phyloP scores from a whole-genome alignment of 1,140 invertebrate species.

The Steinernema khuongi region DNA sequence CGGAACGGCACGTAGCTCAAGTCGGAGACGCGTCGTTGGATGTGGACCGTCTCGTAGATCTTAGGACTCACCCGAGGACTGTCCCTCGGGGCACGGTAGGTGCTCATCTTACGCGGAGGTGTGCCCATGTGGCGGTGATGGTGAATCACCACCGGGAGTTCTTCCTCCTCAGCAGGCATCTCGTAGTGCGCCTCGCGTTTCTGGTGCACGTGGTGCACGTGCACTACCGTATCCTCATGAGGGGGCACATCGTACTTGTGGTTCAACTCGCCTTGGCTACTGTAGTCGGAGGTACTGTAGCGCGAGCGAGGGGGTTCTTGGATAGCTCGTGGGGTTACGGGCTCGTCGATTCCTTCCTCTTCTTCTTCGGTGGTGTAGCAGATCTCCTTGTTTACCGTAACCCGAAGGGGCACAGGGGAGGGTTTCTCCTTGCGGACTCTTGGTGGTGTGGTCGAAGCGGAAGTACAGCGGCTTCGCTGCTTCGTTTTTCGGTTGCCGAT shows the following conservation, averaged over 20 bases:
- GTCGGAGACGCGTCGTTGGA: not conserved
- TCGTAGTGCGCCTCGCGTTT: conserved; percentile 9
- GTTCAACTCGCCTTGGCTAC: not conserved
- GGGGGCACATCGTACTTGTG: conserved; percentile 4
- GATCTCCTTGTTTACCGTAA: not conserved
- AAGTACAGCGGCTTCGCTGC: not conserved
- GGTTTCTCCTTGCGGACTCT: not conserved
- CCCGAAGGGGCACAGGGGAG: not conserved
- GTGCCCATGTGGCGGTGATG: conserved; percentile 8
- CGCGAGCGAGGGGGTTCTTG: not conserved
- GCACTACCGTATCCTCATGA: not conserved
- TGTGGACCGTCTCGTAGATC: not conserved
- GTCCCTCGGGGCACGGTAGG: not conserved
- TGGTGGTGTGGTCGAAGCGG: not conserved
- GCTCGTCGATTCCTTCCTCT: not conserved
- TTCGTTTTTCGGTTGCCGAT: not conserved
- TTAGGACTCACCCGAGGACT: not conserved
- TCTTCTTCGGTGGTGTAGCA: not conserved
- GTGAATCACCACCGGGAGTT: not conserved
- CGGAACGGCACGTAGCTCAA: not conserved
- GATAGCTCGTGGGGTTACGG: not conserved
- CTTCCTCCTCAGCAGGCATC: not conserved
- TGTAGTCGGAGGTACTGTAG: conserved; percentile 5
- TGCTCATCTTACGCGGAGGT: not conserved
- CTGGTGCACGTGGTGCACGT: not conserved